Percentiles rank a stretch among this genome's conserved stretches.
Conservation (phyloP, 2,797 vertebrate species). For the Macropus fuliginosus region DNA sequence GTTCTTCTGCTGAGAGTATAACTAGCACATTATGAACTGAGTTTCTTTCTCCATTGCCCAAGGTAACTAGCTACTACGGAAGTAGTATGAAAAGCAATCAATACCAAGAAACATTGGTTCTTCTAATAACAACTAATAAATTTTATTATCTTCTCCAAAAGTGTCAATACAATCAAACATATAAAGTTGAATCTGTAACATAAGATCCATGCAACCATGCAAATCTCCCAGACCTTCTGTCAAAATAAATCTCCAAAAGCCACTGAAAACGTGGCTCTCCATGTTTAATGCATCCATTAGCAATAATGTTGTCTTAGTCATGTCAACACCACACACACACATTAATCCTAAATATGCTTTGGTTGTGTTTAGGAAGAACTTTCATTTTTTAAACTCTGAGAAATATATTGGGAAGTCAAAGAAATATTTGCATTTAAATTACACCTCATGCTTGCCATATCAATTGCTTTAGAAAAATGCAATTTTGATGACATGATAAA, state of each 20-base stretch:
- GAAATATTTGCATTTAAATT: constrained; percentile 77
- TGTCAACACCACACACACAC: constrained; percentile 18
- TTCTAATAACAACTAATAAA: not conserved
- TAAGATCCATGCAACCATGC: constrained; percentile 13
- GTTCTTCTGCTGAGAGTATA: not conserved
- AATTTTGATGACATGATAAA: constrained; percentile 53
- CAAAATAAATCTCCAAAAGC: constrained; percentile 62
- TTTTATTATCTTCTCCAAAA: not conserved
- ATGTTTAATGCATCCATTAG: constrained; percentile 64
- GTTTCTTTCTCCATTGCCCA: not conserved
- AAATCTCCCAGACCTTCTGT: constrained; percentile 18
- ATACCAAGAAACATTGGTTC: not conserved
- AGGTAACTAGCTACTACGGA: not conserved
- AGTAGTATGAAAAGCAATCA: not conserved
- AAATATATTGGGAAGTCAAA: constrained; percentile 53
- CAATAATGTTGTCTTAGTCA: constrained; percentile 28
- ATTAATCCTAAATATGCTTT: constrained; percentile 64
- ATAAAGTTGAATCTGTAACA: constrained; percentile 9
- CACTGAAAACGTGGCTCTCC: not conserved
- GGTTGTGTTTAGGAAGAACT: constrained; percentile 65
- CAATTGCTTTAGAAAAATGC: constrained; percentile 30
- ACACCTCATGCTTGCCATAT: constrained; percentile 60
- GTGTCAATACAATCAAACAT: constrained; percentile 15
- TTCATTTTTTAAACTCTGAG: constrained; percentile 62
- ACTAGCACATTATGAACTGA: not conserved